Evolutionary conservation across 2,113 vertebrate species (phyloP), one percentile per base, ranked within the genome.

Genomic region (Micromys minutus): DNA sequence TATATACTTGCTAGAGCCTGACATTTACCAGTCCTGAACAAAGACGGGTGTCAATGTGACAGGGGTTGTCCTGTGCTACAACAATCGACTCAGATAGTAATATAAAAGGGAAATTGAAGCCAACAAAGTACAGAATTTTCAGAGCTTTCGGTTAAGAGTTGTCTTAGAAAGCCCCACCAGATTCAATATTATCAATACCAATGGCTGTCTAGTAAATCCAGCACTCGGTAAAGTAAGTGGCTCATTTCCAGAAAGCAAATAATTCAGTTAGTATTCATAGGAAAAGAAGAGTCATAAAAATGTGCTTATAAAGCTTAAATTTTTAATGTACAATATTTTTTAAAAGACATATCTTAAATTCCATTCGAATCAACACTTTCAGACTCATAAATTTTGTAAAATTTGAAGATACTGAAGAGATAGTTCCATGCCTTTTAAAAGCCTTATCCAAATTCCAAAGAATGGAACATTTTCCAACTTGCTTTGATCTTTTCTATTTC

Each of bases 221-320:
- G 95, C 65, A 95, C 89, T 95, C 50, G 95, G 63, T 96, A 39
- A 89, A 96, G 94, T 80, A 89, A 96, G 94, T 80, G 52, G n/a
- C 67, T 87, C 42, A 52, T 85, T 96, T 96, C 52, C 10, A 94
- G 71, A 96, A 94, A 90, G 59, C 59, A 93, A 95, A 17, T 89
- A 81, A 95, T 77, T 71, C 47, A 94, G 39, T 91, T 89, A 81
- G 15, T 65, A 91, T 22, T 92, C 79, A 92, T 6, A n/a, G 80
- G 24, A 47, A 84, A 52, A 21, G 12, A 15, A 85, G 15, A 72
- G 36, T 74, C 34, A 83, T 93, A 61, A 47, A 75, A 71, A 84
- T 90, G 72, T 67, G 90, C 55, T 86, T 75, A 83, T 5, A 80
- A 97, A 96, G 59, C 90, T 96, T 67, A 85, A 93, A 96, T 57